phyloP scores from a whole-genome alignment of 2,888 invertebrate genomes.

The Lithosia quadra region DNA sequence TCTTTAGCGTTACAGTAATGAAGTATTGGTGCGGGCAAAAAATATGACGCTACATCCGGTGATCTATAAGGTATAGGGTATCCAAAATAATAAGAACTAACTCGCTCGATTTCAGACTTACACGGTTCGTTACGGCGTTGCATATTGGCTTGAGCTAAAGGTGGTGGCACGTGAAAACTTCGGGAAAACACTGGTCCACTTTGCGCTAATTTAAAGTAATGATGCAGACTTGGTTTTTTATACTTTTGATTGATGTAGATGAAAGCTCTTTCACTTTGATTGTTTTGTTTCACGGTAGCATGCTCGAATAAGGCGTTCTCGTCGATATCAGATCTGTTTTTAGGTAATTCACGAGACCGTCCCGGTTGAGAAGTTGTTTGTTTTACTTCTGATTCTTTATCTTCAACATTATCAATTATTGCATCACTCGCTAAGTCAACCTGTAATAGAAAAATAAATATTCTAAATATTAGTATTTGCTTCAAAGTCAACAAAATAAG shows the following conservation, averaged over 20 bases:
- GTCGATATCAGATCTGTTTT: conserved; percentile 37
- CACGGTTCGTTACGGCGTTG: conserved; percentile 22
- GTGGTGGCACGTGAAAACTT: conserved; percentile 16
- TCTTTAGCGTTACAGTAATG: conserved; percentile 22
- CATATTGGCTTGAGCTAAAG: conserved; percentile 17
- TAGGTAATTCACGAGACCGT: conserved; percentile 24
- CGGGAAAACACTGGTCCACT: conserved; percentile 10
- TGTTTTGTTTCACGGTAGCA: conserved; percentile 55
- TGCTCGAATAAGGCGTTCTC: conserved; percentile 64
- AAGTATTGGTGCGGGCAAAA: conserved; percentile 14
- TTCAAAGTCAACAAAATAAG: background rate
- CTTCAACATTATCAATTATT: background rate
- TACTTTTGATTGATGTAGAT: conserved; percentile 68
- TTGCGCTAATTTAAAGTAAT: conserved; percentile 20
- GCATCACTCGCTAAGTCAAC: background rate
- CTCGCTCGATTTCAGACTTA: conserved; percentile 18
- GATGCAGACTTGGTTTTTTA: conserved; percentile 49
- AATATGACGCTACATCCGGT: conserved; percentile 29
- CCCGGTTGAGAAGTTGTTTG: background rate
- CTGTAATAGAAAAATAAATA: conserved; percentile 17
- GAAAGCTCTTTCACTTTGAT: conserved; percentile 70
- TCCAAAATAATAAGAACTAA: conserved; percentile 25
- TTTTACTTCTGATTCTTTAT: background rate
- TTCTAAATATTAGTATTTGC: background rate
- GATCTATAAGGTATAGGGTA: conserved; percentile 20